phyloP scores from a whole-genome alignment of 2,888 invertebrate species.

The Mesorhabditis sp. region DNA sequence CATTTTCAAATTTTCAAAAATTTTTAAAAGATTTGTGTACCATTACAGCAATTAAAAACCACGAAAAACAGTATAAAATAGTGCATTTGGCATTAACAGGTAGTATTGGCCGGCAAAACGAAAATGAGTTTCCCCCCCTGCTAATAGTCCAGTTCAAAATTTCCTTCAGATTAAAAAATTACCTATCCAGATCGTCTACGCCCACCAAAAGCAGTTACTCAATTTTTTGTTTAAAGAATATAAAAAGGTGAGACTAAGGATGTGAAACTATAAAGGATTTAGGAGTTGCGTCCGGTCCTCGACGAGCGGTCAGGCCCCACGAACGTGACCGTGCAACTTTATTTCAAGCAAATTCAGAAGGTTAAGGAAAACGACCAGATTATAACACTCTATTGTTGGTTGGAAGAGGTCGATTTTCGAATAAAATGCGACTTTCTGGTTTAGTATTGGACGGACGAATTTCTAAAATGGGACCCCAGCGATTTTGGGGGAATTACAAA shows the following conservation, averaged over 20 bases:
- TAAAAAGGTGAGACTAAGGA: constrained; percentile 40
- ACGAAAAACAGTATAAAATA: no score
- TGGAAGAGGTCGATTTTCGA: constrained; percentile 40
- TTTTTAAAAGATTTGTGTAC: no score
- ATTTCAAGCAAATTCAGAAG: constrained; percentile 56
- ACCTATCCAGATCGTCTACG: no score
- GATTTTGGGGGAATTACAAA: constrained; percentile 34
- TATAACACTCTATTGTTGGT: constrained; percentile 54
- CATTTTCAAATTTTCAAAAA: no score
- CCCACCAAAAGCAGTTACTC: constrained; percentile 33
- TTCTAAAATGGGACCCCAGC: constrained; percentile 38
- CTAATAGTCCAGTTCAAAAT: no score
- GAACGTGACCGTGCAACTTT: constrained; percentile 54
- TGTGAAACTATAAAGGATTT: background rate
- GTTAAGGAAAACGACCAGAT: constrained; percentile 55
- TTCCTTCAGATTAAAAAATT: no score
- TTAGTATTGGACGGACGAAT: constrained; percentile 45
- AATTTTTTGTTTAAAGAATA: constrained; percentile 50
- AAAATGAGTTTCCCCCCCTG: no score
- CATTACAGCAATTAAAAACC: no score
- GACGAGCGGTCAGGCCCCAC: constrained; percentile 46
- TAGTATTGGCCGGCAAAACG: no score
- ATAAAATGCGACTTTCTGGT: background rate
- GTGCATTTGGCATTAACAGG: no score
- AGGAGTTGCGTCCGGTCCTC: constrained; percentile 28